These are phyloP conservation scores for Festucalex cinctus DNA, from an alignment of 2,113 vertebrate species.

Conservation along the genomic window DNA sequence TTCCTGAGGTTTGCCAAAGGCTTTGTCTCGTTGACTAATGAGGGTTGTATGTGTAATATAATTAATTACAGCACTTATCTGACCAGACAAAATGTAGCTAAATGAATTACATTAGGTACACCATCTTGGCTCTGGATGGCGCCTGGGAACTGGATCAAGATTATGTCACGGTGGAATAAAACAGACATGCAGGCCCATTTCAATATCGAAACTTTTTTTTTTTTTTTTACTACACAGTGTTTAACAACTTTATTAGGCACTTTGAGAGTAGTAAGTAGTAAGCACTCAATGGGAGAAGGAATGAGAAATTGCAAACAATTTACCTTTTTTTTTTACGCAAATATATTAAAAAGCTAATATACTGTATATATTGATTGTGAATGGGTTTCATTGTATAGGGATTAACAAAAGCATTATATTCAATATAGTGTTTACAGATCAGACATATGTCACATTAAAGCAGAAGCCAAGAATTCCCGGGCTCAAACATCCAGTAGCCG, in stretches of 20 bases:
- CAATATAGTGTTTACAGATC: too few species aligned
- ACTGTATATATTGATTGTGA: too few species aligned
- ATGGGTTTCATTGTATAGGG: too few species aligned
- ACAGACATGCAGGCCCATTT: conserved; percentile 10
- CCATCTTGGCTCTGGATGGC: conserved; percentile 46
- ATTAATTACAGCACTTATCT: conserved; percentile 65
- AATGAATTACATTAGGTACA: conserved; percentile 62
- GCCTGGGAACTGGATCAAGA: conserved; percentile 59
- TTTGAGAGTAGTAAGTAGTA: too few species aligned
- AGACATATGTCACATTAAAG: not conserved
- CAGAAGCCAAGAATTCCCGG: conserved; percentile 6
- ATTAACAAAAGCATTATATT: too few species aligned
- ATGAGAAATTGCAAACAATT: too few species aligned
- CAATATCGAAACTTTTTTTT: not conserved
- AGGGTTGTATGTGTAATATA: conserved; percentile 48
- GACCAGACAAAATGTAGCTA: conserved; percentile 52
- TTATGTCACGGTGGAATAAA: conserved; percentile 54
- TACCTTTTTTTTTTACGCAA: too few species aligned
- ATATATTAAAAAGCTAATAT: too few species aligned
- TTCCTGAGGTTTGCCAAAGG: not conserved
- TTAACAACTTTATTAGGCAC: too few species aligned
- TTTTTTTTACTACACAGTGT: not conserved
- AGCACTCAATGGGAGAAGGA: too few species aligned
- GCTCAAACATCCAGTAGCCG: conserved; percentile 11
- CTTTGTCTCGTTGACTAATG: conserved; percentile 31